Evolutionary conservation across 2,113 vertebrate species (phyloP), one percentile per base, ranked within the genome.

Genomic region (Eublepharis macularius): DNA sequence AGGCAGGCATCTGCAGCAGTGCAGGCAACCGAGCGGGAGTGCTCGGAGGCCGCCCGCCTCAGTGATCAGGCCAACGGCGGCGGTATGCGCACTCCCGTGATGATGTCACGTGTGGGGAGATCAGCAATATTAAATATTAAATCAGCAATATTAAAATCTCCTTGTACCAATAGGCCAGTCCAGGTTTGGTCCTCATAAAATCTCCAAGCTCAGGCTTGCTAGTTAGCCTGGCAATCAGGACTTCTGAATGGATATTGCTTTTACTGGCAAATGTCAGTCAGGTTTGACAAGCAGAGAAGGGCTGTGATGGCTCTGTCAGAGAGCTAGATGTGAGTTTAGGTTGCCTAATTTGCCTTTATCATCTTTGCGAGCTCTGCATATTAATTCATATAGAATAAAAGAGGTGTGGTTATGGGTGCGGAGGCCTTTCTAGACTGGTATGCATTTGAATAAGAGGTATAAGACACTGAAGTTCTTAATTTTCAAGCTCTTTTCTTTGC

Each of bases 401-500:
- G 10, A n/a, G n/a, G n/a, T n/a, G n/a, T n/a, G n/a, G n/a, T n/a
- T n/a, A n/a, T n/a, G n/a, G n/a, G n/a, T n/a, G n/a, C n/a, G n/a
- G n/a, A n/a, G n/a, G n/a, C n/a, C n/a, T n/a, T n/a, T n/a, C n/a
- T n/a, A n/a, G n/a, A 16, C n/a, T 26, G 24, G 4, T 63, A 63
- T 29, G 10, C 8, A 63, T 63, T 29, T 63, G 26, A 63, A 63
- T 63, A 63, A 63, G 21, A 60, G 60, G 29, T 63, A 29, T 26
- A 63, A 63, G 21, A 63, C 26, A 29, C 7, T 10, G 69, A 24
- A 10, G 70, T 65, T n/a, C n/a, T 0, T 1, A 47, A 82, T 0
- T 0, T 14, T 12, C 4, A 2, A 17, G 36, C 4, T 17, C 54
- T 49, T 36, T 60, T 1, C 29, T 63, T 63, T 63, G 51, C 19